Conservation (phyloP, 2,113 vertebrate genomes). For the Desmodus rotundus region DNA sequence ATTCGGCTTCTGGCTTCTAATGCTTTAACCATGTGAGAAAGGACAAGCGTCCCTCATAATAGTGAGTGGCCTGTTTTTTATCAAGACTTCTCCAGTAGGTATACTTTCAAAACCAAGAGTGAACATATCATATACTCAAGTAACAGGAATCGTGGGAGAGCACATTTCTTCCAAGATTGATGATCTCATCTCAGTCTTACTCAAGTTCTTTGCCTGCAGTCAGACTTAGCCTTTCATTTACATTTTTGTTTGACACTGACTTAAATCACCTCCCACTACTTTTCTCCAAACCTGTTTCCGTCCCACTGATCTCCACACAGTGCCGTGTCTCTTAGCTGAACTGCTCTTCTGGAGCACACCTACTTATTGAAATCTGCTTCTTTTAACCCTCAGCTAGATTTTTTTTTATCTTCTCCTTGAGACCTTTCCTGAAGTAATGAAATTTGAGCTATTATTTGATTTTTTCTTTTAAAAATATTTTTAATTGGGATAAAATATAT, state of each 20-base stretch:
- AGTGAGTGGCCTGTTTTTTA: background rate
- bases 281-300: background rate
- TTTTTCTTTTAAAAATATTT: no score
- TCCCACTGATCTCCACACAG: background rate
- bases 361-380: background rate
- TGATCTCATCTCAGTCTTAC: background rate
- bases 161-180: background rate
- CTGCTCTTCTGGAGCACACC: background rate
- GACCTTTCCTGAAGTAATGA: background rate
- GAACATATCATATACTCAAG: background rate
- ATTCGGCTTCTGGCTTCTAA: background rate
- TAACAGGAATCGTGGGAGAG: background rate
- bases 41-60: background rate
- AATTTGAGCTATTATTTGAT: background rate
- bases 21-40: background rate
- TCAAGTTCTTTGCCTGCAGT: background rate
- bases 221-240: background rate
- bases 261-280: background rate
- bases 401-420: background rate
- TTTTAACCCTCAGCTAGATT: background rate
- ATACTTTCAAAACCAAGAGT: background rate
- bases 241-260: background rate
- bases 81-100: background rate
- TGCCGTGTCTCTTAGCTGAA: no score
- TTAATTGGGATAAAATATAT: no score